Evolutionary conservation across 2,113 vertebrate species (phyloP), one percentile per base, ranked within the genome.

Genomic region (Grantiella picta): DNA sequence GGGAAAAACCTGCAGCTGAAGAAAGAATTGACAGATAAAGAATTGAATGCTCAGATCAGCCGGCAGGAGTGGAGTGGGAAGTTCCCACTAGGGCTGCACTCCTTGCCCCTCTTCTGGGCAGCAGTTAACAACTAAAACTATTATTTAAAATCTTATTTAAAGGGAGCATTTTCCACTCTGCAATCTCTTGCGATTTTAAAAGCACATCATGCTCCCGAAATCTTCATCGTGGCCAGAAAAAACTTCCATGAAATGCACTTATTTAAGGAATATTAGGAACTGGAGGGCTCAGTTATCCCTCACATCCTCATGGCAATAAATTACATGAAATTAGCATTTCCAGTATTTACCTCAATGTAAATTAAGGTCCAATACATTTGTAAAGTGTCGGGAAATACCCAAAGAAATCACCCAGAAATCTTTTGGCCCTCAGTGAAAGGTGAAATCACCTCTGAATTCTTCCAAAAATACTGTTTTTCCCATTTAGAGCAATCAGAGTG

Each of bases 51-150:
- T 29, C 31, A 45, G 76, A 24, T 47, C 66, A 69, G 40, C 36
- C 60, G 6, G 1, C 3, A 3, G 1, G 5, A 29, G 12, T 40
- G 40, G 24, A 63, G 16, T 2, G 23, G 45, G 50, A 42, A 36
- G 21, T 63, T 82, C 64, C 65, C 31, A 12, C 59, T 45, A 65
- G 36, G 38, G 6, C 5, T 64, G 25, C 10, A 16, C 40, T 33
- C 14, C 38, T 33, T 36, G 33, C 42, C 22, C 47, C 18, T 73
- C 71, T 71, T 71, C 9, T 31, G 54, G 12, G 18, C 11, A 64
- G 8, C 6, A 31, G 5, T 17, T 38, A 17, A 56, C 7, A 66
- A 1, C 0, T 4, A 50, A 65, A 95, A 54, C 22, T 15, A 5
- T 17, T 33, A 28, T 27, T 69, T 16, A 33, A 80, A 57, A 17